These are phyloP conservation scores for Nyctibius grandis DNA, from an alignment of 2,797 vertebrate genomes.

Conservation along the genomic window DNA sequence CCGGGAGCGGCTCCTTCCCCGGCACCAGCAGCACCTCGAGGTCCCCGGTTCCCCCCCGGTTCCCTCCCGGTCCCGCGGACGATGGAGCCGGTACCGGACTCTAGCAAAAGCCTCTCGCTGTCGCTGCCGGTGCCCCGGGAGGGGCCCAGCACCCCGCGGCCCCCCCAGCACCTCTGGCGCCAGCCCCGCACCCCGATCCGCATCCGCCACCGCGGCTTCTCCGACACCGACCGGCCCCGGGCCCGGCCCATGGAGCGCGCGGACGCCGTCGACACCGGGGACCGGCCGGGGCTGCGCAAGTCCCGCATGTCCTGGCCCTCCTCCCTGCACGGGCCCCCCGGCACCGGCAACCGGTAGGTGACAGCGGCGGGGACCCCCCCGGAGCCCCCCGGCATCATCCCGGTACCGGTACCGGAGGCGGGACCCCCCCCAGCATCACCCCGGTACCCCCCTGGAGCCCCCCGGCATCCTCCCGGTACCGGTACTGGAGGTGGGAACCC, in stretches of 20 bases:
- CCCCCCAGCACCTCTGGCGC: constrained; percentile 94
- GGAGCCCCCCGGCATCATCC: not conserved
- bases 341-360: constrained; percentile 85
- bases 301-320: constrained; percentile 97
- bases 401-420: no score
- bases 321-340: constrained; percentile 89
- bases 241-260: constrained; percentile 91
- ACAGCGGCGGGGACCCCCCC: not conserved
- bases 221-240: constrained; percentile 88
- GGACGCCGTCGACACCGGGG: constrained; percentile 90
- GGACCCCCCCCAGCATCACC: no score
- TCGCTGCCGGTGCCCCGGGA: constrained; percentile 90
- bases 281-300: constrained; percentile 89
- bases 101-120: constrained; percentile 89
- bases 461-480: not conserved
- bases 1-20: no score
- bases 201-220: constrained; percentile 94
- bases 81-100: no score
- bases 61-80: no score
- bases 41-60: no score
- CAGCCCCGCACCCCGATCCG: constrained; percentile 94
- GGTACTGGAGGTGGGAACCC: no score
- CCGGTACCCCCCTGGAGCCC: not conserved
- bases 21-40: no score
- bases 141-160: constrained; percentile 86